Evolutionary conservation across 1,140 invertebrate species (phyloP).

Genomic region (Drosophila mauritiana): DNA sequence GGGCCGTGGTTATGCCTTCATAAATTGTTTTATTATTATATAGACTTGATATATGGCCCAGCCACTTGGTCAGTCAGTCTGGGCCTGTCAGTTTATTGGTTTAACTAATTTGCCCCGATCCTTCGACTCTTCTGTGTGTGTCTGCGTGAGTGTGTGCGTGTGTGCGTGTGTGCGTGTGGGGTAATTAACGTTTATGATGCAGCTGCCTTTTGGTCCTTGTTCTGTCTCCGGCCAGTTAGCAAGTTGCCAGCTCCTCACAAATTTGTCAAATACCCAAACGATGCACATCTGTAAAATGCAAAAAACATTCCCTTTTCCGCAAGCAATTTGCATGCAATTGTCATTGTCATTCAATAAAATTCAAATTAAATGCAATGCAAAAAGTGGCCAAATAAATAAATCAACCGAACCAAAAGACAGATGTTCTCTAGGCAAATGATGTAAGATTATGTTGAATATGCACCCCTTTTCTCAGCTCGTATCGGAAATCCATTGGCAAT

Average conservation of each 20-base stretch:
- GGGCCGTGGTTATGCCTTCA: conserved; percentile 74
- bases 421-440: conserved; percentile 54
- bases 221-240: neutral
- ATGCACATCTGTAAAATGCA: conserved; percentile 12
- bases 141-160: conserved; percentile 18
- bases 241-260: conserved; percentile 25
- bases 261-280: conserved; percentile 70
- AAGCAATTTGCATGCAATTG: conserved; percentile 76
- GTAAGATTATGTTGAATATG: conserved; percentile 56
- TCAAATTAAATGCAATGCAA: conserved; percentile 75
- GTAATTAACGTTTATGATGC: conserved; percentile 76
- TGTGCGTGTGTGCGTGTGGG: conserved; percentile 21
- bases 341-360: conserved; percentile 82
- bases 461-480: conserved; percentile 21
- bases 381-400: conserved; percentile 23
- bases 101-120: conserved; percentile 72
- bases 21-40: conserved; percentile 84
- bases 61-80: conserved; percentile 36
- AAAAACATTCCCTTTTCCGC: neutral
- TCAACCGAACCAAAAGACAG: conserved; percentile 33
- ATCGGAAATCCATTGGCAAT: conserved; percentile 60
- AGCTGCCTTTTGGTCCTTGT: conserved; percentile 54
- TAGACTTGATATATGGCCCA: conserved; percentile 77
- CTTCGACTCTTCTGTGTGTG: neutral
- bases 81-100: conserved; percentile 79